A percentile compares a stretch with the other conserved stretches of the same genome.
These are phyloP conservation scores for Mesaphorura yosii DNA, from an alignment of 1,140 invertebrate species.

Conservation along the genomic window DNA sequence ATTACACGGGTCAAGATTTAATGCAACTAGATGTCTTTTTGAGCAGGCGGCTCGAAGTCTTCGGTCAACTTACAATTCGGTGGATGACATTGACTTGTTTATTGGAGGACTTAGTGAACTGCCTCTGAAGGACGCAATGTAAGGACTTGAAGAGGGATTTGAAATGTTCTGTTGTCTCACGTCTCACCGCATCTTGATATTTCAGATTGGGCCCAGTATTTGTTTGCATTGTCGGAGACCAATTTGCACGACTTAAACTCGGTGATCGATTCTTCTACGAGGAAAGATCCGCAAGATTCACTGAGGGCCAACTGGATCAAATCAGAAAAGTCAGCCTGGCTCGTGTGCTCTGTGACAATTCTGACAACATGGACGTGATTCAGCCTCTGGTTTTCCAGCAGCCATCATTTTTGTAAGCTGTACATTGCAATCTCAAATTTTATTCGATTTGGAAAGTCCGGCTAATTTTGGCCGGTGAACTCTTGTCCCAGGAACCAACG, in stretches of 20 bases:
- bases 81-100: constrained; percentile 55
- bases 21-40: constrained; percentile 11
- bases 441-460: neutral
- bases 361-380: constrained; percentile 41
- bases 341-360: constrained; percentile 47
- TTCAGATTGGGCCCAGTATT: constrained; percentile 50
- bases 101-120: constrained; percentile 48
- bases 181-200: constrained; percentile 38
- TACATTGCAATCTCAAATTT: neutral
- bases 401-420: constrained; percentile 38
- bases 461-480: neutral
- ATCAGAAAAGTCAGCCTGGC: constrained; percentile 44
- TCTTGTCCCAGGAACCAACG: constrained; percentile 38
- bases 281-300: constrained; percentile 42
- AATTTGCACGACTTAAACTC: constrained; percentile 43
- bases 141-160: too few species aligned
- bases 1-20: neutral
- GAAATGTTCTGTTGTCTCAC: neutral
- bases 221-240: constrained; percentile 37
- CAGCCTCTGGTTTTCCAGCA: constrained; percentile 44
- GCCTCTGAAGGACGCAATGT: constrained; percentile 29
- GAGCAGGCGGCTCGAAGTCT: constrained; percentile 38
- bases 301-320: constrained; percentile 42
- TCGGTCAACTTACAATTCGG: constrained; percentile 38
- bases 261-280: constrained; percentile 48